Conservation (phyloP, 2,113 vertebrate genomes). For the Dipodomys spectabilis region DNA sequence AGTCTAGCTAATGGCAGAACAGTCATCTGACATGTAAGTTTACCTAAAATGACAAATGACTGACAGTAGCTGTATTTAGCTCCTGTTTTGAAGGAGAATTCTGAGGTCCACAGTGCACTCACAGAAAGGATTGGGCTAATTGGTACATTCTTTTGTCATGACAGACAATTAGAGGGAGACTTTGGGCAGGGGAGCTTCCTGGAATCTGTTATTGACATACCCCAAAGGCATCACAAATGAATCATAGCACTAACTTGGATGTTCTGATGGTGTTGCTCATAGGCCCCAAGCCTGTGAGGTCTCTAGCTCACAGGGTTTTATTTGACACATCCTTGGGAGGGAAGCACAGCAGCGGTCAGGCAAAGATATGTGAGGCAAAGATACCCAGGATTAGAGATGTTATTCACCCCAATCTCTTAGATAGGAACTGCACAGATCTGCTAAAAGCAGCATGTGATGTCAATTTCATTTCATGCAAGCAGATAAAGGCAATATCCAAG, state of each 20-base stretch:
- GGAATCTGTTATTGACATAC: slow-evolving; percentile 49
- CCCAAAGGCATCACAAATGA: slow-evolving; percentile 25
- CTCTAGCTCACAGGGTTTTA: neutral
- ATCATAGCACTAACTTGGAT: neutral
- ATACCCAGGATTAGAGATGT: neutral
- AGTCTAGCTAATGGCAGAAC: neutral
- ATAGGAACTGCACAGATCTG: neutral
- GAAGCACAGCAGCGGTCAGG: neutral
- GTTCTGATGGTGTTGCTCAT: neutral
- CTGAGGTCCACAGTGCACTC: neutral
- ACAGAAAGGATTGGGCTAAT: slow-evolving; percentile 12
- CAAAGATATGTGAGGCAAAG: neutral
- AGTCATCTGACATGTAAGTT: neutral
- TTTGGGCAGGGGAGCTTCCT: slow-evolving; percentile 44
- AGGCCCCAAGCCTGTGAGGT: neutral
- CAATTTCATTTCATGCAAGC: neutral
- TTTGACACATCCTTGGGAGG: neutral
- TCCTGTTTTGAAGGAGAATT: slow-evolving; percentile 49
- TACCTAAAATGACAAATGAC: neutral
- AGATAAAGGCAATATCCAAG: neutral
- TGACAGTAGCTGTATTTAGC: neutral
- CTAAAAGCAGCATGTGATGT: neutral
- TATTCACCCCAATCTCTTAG: neutral
- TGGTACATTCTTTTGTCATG: slow-evolving; percentile 60
- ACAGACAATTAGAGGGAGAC: neutral